Base-by-base conservation (phyloP, 2,888 invertebrate species). In the Lasius platythorax region DNA sequence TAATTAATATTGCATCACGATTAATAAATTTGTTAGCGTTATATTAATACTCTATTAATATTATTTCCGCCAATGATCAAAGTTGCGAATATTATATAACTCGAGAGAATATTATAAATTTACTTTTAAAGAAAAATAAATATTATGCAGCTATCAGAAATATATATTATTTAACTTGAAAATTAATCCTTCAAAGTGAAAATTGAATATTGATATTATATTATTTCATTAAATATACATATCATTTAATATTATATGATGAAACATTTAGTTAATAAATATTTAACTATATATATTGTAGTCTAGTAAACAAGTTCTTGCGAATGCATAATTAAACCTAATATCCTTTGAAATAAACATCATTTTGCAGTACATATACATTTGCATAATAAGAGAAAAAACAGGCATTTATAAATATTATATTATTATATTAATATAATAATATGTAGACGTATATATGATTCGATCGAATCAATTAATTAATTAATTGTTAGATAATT, bases 211-310 rank as follows among this genome's bases (percentile, higher is more conserved):
- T 68, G 46, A 70, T 61, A 68, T 68, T 18, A 58, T 15, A 15
- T 70, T 79, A 46, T n/a, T 67, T 67, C 53, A 37, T 37, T 37
- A 37, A 37, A 5, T 37, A 37, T 37, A 37, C 37, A 37, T 37
- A 37, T 37, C 23, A 23, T 68, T 58, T 78, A 78, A 61, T 70
- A 70, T 46, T 79, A 6, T 23, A 46, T 23, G 70, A 68, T 33
- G 23, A 79, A 79, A 79, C 46, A 79, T 79, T 79, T 61, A 78
- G 9, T 9, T 46, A 61, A 70, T 70, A 61, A 58, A 70, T 64
- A 79, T 70, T 43, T 58, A 15, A 6, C n/a, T 33, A 12, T 61
- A 43, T 68, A 43, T 58, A 67, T n/a, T 11, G 43, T 33, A 6
- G 33, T 61, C 58, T 33, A 46, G 23, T 46, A 58, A 70, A 58